These are phyloP conservation scores for Tetranychus cinnabarinus DNA, from an alignment of 1,140 invertebrate species.

Conservation along the genomic window DNA sequence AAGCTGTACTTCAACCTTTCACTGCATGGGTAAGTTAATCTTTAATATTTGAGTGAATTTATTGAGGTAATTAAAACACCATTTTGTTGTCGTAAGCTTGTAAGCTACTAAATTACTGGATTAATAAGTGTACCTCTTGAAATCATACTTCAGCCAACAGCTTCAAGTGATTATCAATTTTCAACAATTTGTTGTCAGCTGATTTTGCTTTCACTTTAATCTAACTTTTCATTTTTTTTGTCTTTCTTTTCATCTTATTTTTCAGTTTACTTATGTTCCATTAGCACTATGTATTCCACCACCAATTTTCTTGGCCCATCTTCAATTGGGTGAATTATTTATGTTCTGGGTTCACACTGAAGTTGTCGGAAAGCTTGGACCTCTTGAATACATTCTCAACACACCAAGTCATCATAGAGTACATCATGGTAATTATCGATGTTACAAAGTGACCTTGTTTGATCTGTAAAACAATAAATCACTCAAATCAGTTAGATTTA, in stretches of 20 bases:
- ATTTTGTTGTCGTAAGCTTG: too few species aligned
- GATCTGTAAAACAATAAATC: background rate
- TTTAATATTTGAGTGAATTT: too few species aligned
- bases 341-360: conserved; percentile 83
- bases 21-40: conserved; percentile 45
- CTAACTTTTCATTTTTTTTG: background rate
- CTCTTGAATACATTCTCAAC: conserved; percentile 58
- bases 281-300: conserved; percentile 56
- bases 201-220: background rate
- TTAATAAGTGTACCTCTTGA: too few species aligned
- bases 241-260: background rate
- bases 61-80: too few species aligned
- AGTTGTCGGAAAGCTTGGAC: conserved; percentile 44
- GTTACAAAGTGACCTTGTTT: background rate
- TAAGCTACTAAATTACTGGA: too few species aligned
- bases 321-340: conserved; percentile 63
- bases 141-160: too few species aligned
- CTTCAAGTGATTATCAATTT: too few species aligned
- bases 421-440: conserved; percentile 44
- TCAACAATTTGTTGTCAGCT: background rate
- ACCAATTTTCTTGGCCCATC: conserved; percentile 54
- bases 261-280: conserved; percentile 57
- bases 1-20: conserved; percentile 55
- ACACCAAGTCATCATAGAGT: conserved; percentile 69
- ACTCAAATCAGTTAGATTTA: too few species aligned